Conservation (phyloP, 2,888 invertebrate genomes). For the Aethes cnicana region DNA sequence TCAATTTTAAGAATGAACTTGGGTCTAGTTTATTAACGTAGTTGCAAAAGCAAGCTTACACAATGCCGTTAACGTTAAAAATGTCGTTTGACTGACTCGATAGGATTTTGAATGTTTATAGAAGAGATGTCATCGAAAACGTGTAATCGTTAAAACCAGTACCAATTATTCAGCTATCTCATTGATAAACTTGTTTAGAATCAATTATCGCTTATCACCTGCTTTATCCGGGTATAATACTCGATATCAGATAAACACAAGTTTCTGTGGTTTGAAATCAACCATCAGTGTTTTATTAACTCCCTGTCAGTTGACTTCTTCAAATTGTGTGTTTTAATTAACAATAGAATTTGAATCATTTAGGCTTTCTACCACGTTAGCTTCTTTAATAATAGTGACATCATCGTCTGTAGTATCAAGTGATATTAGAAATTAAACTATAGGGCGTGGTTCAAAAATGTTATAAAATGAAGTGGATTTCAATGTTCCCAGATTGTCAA, state of each 20-base stretch:
- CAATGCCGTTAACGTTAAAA: no score
- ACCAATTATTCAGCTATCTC: slow-evolving; percentile 14
- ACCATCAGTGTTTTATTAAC: slow-evolving; percentile 9
- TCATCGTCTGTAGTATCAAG: background rate
- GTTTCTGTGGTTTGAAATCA: background rate
- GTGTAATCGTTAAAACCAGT: background rate
- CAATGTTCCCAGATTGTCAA: no score
- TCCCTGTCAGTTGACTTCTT: background rate
- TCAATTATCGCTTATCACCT: slow-evolving; percentile 21
- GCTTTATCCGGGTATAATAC: slow-evolving; percentile 5
- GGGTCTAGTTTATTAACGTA: no score
- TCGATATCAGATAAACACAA: slow-evolving; percentile 8
- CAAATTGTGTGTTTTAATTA: no score
- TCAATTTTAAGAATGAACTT: no score
- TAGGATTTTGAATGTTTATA: no score
- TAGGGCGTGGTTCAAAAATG: background rate
- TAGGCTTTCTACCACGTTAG: no score
- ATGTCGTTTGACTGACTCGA: no score
- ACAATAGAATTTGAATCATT: no score
- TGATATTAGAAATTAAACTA: background rate
- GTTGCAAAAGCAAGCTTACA: no score
- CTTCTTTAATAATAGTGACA: background rate
- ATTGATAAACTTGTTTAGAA: slow-evolving; percentile 22
- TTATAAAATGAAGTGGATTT: background rate
- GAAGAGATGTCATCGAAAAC: background rate